These are phyloP conservation scores for Odobenus rosmarus DNA, from an alignment of 2,113 vertebrate genomes.

Conservation along the genomic window DNA sequence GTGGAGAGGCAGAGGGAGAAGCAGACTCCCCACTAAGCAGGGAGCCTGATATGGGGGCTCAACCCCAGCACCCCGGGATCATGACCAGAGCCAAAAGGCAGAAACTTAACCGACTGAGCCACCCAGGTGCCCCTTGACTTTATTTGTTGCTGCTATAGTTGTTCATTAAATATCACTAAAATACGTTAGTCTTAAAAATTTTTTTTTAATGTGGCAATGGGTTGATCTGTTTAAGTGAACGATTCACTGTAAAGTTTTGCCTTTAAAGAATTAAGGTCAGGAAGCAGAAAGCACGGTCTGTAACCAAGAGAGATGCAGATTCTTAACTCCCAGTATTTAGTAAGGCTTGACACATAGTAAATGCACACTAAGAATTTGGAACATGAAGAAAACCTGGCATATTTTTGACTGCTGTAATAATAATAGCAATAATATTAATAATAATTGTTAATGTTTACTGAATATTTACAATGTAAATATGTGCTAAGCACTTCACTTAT, in stretches of 20 bases:
- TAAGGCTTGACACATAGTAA: background rate
- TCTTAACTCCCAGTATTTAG: background rate
- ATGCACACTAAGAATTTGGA: background rate
- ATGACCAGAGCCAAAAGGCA: background rate
- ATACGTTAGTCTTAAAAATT: background rate
- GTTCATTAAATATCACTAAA: background rate
- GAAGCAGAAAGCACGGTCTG: background rate
- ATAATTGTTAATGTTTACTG: background rate
- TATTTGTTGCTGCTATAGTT: background rate
- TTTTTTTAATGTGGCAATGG: background rate
- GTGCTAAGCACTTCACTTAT: background rate
- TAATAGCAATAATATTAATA: background rate
- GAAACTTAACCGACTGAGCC: background rate
- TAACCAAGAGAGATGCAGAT: background rate
- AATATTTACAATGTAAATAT: background rate
- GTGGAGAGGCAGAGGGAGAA: background rate
- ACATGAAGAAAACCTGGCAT: background rate
- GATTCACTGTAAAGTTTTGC: background rate
- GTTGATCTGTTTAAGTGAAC: background rate
- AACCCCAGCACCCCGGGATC: background rate
- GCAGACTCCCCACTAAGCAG: background rate
- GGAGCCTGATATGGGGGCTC: background rate
- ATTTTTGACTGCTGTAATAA: background rate
- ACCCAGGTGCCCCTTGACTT: background rate
- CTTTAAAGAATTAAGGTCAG: slow-evolving; percentile 4